phyloP scores from a whole-genome alignment of 1,140 invertebrate species.

The Drosophila hydei region DNA sequence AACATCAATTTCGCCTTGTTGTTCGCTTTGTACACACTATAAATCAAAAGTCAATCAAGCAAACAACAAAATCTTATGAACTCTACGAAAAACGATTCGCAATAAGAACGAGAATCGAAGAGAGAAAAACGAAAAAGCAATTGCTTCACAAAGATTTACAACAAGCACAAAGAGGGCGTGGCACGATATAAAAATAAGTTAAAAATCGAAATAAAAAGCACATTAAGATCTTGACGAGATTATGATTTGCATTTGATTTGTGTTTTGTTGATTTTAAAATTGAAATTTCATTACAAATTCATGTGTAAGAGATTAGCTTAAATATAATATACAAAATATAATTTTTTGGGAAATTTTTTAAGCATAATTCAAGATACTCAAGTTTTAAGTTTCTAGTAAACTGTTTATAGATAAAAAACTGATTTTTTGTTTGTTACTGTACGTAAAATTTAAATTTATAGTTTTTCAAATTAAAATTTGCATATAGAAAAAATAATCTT shows the following conservation, averaged over 20 bases:
- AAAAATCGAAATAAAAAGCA: no score
- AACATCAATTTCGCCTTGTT: slow-evolving; percentile 62
- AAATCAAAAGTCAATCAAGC: slow-evolving; percentile 53
- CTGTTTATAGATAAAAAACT: no score
- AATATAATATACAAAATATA: no score
- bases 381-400: no score
- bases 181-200: not conserved
- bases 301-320: no score
- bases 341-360: no score
- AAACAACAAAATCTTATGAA: slow-evolving; percentile 62
- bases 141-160: slow-evolving; percentile 16
- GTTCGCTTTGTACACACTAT: slow-evolving; percentile 26
- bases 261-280: not conserved
- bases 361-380: no score
- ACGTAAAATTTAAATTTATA: slow-evolving; percentile 2
- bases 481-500: no score
- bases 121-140: not conserved
- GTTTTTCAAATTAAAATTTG: not conserved
- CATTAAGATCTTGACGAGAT: not conserved
- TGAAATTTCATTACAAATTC: not conserved
- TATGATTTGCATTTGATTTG: slow-evolving; percentile 1
- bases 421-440: not conserved
- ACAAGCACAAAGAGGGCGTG: slow-evolving; percentile 16
- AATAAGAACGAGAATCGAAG: slow-evolving; percentile 5
- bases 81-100: slow-evolving; percentile 25